These are phyloP conservation scores for Cololabis saira DNA, from an alignment of 2,113 vertebrate species.

Conservation along the genomic window DNA sequence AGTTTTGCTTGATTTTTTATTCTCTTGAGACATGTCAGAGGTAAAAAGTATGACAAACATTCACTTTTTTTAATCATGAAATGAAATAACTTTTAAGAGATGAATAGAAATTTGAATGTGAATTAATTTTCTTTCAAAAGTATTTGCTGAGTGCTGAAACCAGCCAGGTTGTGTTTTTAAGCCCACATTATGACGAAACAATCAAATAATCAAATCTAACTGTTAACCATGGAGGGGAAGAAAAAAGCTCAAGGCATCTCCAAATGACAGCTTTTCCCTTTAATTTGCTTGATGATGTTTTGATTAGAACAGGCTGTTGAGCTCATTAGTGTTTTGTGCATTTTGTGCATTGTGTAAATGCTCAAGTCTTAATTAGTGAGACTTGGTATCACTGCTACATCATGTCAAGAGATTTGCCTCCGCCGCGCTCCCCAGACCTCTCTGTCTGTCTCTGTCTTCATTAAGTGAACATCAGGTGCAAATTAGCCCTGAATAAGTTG, in stretches of 20 bases:
- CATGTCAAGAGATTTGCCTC: slow-evolving; percentile 71
- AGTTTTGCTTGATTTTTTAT: too few species aligned
- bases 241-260: not conserved
- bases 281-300: slow-evolving; percentile 62
- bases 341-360: slow-evolving; percentile 48
- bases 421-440: slow-evolving; percentile 53
- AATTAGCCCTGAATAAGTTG: slow-evolving; percentile 75
- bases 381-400: slow-evolving; percentile 60
- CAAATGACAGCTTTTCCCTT: slow-evolving; percentile 12
- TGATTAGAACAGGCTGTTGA: slow-evolving; percentile 62
- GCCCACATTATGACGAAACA: too few species aligned
- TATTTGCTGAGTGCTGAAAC: too few species aligned
- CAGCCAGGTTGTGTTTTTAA: too few species aligned
- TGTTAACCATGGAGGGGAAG: not conserved
- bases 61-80: too few species aligned
- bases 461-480: slow-evolving; percentile 84
- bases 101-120: too few species aligned
- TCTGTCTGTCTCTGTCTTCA: slow-evolving; percentile 71
- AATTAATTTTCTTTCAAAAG: too few species aligned
- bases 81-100: too few species aligned
- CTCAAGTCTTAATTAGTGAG: slow-evolving; percentile 71
- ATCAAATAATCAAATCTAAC: too few species aligned
- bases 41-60: too few species aligned
- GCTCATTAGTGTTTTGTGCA: slow-evolving; percentile 57
- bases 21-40: too few species aligned